Percentiles rank a stretch among this genome's conserved stretches.
Conservation (phyloP, 1,140 invertebrate species). For the Schmidtea mediterranea region DNA sequence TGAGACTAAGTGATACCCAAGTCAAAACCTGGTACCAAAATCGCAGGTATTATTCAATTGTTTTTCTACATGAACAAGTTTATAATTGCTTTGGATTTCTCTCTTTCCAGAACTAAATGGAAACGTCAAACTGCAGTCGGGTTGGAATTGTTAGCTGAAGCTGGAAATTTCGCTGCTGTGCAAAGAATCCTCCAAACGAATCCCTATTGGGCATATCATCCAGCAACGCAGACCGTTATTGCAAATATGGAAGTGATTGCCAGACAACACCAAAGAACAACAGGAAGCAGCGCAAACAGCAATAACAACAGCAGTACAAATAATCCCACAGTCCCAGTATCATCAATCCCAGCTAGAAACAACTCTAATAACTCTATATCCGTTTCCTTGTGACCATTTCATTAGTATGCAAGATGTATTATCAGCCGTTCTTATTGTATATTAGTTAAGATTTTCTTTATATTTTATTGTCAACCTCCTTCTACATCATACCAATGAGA, state of each 20-base stretch:
- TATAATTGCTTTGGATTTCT: conserved; percentile 1
- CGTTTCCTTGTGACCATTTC: too few relatives aligned
- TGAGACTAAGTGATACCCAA: conserved; percentile 84
- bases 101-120: conserved; percentile 70
- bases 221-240: conserved; percentile 19
- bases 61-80: conserved; percentile 7
- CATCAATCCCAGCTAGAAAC: conserved; percentile 9
- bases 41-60: conserved; percentile 42
- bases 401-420: too few relatives aligned
- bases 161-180: conserved; percentile 78
- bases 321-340: conserved; percentile 13
- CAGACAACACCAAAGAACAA: conserved; percentile 22
- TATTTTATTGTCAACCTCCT: too few relatives aligned
- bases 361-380: conserved; percentile 30
- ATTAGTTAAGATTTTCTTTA: too few relatives aligned
- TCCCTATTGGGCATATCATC: conserved; percentile 34
- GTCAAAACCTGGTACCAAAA: conserved; percentile 99
- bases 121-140: conserved; percentile 91
- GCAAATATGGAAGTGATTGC: conserved; percentile 23
- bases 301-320: conserved; percentile 27
- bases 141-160: conserved; percentile 71
- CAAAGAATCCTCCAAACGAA: conserved; percentile 57
- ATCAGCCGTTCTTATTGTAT: too few relatives aligned
- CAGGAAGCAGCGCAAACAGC: conserved; percentile 17
- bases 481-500: too few relatives aligned